These are phyloP conservation scores for Ophion obscuratus DNA, from an alignment of 2,888 invertebrate species.

Conservation along the genomic window DNA sequence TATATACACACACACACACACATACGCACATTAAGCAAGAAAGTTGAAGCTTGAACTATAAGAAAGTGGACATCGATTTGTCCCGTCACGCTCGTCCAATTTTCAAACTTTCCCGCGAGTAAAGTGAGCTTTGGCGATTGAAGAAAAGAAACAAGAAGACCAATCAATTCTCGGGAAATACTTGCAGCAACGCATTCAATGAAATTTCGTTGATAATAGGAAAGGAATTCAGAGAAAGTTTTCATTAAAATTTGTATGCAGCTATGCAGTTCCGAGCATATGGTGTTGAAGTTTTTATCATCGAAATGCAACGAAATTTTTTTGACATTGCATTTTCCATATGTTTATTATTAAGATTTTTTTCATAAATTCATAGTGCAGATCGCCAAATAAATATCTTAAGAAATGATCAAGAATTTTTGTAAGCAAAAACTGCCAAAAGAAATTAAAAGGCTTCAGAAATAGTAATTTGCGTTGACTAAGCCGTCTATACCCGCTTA, in stretches of 20 bases:
- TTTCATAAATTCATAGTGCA: no score
- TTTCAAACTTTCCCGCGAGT: not conserved
- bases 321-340: no score
- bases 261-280: no score
- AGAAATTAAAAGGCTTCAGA: no score
- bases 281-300: no score
- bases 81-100: not conserved
- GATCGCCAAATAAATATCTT: no score
- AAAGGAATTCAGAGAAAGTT: not conserved
- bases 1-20: not conserved
- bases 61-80: not conserved
- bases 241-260: not conserved
- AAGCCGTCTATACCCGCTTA: not conserved
- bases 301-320: no score
- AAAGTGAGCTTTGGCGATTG: not conserved
- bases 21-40: not conserved
- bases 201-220: not conserved
- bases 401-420: no score
- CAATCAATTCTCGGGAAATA: not conserved
- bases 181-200: not conserved
- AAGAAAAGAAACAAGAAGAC: not conserved
- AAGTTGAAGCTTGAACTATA: not conserved
- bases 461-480: no score
- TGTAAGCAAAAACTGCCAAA: no score
- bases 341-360: no score